Conservation (phyloP, 2,888 invertebrate species). For the Eupithecia insigniata region DNA sequence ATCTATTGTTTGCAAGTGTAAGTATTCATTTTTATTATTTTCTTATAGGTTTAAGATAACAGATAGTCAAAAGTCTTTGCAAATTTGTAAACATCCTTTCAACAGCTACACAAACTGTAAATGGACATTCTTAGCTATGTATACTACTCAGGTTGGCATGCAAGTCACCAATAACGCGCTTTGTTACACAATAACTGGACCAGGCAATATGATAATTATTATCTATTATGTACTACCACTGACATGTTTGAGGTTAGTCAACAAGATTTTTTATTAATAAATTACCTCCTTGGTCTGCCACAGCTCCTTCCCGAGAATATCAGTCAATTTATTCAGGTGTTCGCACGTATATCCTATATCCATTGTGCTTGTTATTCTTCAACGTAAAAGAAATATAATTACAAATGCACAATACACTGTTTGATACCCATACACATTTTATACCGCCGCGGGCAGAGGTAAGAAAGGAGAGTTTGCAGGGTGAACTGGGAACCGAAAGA, state of each 20-base stretch:
- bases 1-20: not conserved
- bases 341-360: slow-evolving; percentile 80
- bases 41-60: not conserved
- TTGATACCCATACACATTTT: slow-evolving; percentile 70
- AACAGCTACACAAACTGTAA: slow-evolving; percentile 10
- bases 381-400: slow-evolving; percentile 63
- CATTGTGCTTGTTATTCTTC: slow-evolving; percentile 62
- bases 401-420: slow-evolving; percentile 60
- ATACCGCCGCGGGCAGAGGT: slow-evolving; percentile 54
- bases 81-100: slow-evolving; percentile 30
- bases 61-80: not conserved
- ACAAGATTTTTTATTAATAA: slow-evolving; percentile 35
- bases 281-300: slow-evolving; percentile 79
- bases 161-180: slow-evolving; percentile 37
- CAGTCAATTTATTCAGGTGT: slow-evolving; percentile 76
- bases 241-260: slow-evolving; percentile 73
- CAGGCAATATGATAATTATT: slow-evolving; percentile 65
- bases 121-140: slow-evolving; percentile 17
- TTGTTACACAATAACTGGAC: slow-evolving; percentile 66
- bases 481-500: slow-evolving; percentile 48
- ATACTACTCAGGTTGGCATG: slow-evolving; percentile 32
- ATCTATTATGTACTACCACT: slow-evolving; percentile 47
- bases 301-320: slow-evolving; percentile 70
- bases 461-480: slow-evolving; percentile 49
- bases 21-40: not conserved